Base-by-base conservation (phyloP, 1,140 invertebrate species). In the Brachionus paranguensis region DNA sequence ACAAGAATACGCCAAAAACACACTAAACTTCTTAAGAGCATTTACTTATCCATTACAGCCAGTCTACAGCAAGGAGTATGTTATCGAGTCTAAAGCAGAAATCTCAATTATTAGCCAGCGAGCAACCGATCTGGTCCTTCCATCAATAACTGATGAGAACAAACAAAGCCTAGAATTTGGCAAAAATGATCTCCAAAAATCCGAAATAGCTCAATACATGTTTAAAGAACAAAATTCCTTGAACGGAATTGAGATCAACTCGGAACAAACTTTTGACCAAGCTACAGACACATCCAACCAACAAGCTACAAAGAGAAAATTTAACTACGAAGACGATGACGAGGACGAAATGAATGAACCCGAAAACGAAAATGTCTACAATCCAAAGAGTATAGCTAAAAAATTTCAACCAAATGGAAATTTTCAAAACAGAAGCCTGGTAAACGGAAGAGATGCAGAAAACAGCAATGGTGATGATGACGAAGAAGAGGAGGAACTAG, bases 1-100 rank as follows among this genome's bases (percentile, higher is more conserved):
- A 24, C 41, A 76, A 50, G 17, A 27, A 12, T 50, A 3, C 12
- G 20, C 43, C 20, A 76, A 76, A 50, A 47, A 50, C 14, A 29
- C 17, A n/a, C 43, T 76, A 0, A 50, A 47, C 17, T 76, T 50
- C 27, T 50, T 76, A 10, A 76, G 27, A 29, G 20, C 43, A 12
- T 76, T 76, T 14, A 76, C 72, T 50, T 76, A 27, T n/a, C 72
- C 72, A 50, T 50, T 76, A 53, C 72, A 76, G 24, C 72, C 72
- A 27, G 43, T n/a, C 1, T 72, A 72, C 17, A 17, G 8, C 4
- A 72, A 20, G 43, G 68, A 72, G 37, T 72, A 37, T 43, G 33
- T 24, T 14, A 72, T 72, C n/a, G 68, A 72, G 43, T 20, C 68
- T 20, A 41, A 41, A 17, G 7, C 12, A 17, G 17, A 72, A 45